phyloP scores from a whole-genome alignment of 1,140 invertebrate genomes.

The Calosoma granatense region DNA sequence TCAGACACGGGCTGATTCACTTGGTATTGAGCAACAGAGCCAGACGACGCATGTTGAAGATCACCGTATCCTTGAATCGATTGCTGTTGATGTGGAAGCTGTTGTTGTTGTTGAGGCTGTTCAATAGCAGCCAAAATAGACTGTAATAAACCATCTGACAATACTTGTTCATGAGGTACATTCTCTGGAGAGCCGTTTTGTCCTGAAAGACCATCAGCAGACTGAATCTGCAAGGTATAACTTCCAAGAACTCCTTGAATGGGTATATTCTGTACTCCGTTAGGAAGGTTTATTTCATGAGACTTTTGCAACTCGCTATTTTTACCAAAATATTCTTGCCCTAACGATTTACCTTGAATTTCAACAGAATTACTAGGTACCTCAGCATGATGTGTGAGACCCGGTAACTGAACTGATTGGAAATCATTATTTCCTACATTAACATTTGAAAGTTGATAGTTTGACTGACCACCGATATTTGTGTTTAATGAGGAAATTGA shows the following conservation, averaged over 20 bases:
- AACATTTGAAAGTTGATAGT: neutral
- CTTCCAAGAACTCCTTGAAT: slow-evolving; percentile 48
- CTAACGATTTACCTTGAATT: slow-evolving; percentile 28
- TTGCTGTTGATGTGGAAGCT: neutral
- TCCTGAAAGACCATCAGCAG: slow-evolving; percentile 43
- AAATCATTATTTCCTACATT: slow-evolving; percentile 20
- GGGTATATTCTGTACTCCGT: slow-evolving; percentile 43
- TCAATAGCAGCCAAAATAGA: slow-evolving; percentile 66
- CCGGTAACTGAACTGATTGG: slow-evolving; percentile 16
- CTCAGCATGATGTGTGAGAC: neutral
- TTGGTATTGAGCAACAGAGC: slow-evolving; percentile 15
- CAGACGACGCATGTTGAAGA: slow-evolving; percentile 19
- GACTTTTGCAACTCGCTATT: slow-evolving; percentile 30
- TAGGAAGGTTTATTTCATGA: slow-evolving; percentile 27
- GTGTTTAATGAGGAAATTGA: slow-evolving; percentile 25
- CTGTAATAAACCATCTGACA: slow-evolving; percentile 66
- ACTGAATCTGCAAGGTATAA: slow-evolving; percentile 64
- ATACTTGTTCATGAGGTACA: slow-evolving; percentile 57
- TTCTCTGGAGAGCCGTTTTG: slow-evolving; percentile 32
- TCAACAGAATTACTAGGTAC: slow-evolving; percentile 10
- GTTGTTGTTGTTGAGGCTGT: slow-evolving; percentile 36
- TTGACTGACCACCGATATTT: slow-evolving; percentile 24
- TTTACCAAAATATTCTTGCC: slow-evolving; percentile 24
- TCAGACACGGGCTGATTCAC: slow-evolving; percentile 7
- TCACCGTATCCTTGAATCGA: slow-evolving; percentile 22